Evolutionary conservation across 2,797 vertebrate species (phyloP).

Genomic region (Podarcis siculus): DNA sequence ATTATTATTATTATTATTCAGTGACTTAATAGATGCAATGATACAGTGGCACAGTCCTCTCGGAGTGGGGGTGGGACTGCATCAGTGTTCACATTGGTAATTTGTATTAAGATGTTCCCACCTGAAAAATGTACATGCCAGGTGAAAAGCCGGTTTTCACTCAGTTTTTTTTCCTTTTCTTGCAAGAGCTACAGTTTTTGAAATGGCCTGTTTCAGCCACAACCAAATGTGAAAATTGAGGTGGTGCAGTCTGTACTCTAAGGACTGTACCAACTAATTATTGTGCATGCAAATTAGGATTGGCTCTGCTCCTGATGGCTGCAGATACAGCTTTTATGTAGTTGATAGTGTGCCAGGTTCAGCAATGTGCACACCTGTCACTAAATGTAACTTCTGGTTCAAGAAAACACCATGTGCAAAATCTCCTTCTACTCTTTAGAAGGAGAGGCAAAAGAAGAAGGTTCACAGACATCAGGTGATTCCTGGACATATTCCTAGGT

Average conservation of each 20-base stretch:
- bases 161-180: not conserved
- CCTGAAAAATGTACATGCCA: no score
- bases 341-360: not conserved
- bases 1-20: no score
- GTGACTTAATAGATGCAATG: not conserved
- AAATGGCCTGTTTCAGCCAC: not conserved
- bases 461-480: not conserved
- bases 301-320: not conserved
- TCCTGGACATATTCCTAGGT: not conserved
- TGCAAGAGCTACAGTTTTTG: not conserved
- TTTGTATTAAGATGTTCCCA: no score
- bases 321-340: not conserved
- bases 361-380: not conserved
- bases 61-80: no score
- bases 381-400: not conserved
- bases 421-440: not conserved
- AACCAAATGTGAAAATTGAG: no score
- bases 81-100: no score
- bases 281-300: not conserved
- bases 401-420: not conserved
- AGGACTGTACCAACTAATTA: not conserved
- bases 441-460: not conserved
- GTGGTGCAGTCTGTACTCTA: not conserved
- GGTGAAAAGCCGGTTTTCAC: not conserved
- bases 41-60: no score